Evolutionary conservation across 2,888 invertebrate genomes (phyloP).

Genomic region (Drosophila engyochracea): DNA sequence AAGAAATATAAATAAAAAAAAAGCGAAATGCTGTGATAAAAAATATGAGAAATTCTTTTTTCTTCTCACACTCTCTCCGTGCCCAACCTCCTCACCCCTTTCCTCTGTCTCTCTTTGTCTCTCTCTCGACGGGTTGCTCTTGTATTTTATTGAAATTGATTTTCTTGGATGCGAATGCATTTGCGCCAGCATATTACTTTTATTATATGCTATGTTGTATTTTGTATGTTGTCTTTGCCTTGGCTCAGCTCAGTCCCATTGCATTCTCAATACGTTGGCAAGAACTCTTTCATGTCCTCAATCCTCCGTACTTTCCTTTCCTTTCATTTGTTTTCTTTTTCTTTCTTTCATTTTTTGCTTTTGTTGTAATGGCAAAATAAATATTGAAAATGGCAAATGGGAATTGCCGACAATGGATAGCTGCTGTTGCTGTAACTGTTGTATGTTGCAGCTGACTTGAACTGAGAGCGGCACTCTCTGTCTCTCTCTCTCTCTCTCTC

Average conservation of each 20-base stretch:
- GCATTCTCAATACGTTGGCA: constrained; percentile 46
- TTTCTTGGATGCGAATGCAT: constrained; percentile 77
- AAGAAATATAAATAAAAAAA: not conserved
- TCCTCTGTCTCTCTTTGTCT: not conserved
- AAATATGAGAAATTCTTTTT: constrained; percentile 53
- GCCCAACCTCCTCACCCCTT: not conserved
- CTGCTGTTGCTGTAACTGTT: not conserved
- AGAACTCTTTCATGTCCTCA: constrained; percentile 12
- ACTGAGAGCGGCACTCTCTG: constrained; percentile 7
- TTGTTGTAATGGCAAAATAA: constrained; percentile 67
- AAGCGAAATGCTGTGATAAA: constrained; percentile 39
- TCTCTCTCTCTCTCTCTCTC: not conserved
- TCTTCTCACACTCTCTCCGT: not conserved
- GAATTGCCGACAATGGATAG: constrained; percentile 71
- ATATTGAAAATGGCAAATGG: constrained; percentile 78
- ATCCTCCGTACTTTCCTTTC: not conserved
- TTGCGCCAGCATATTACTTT: constrained; percentile 81
- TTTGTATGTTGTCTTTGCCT: constrained; percentile 45
- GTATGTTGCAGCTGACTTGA: constrained; percentile 18
- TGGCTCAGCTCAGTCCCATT: constrained; percentile 35
- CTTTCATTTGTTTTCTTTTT: constrained; percentile 9
- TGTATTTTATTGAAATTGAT: constrained; percentile 80
- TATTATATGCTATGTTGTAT: constrained; percentile 71
- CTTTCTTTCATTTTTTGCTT: constrained; percentile 11
- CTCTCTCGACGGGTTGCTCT: constrained; percentile 39